A percentile compares a stretch with the other conserved stretches of the same genome.
phyloP scores from a whole-genome alignment of 2,113 vertebrate genomes.

The Coptodon bakossiorum region DNA sequence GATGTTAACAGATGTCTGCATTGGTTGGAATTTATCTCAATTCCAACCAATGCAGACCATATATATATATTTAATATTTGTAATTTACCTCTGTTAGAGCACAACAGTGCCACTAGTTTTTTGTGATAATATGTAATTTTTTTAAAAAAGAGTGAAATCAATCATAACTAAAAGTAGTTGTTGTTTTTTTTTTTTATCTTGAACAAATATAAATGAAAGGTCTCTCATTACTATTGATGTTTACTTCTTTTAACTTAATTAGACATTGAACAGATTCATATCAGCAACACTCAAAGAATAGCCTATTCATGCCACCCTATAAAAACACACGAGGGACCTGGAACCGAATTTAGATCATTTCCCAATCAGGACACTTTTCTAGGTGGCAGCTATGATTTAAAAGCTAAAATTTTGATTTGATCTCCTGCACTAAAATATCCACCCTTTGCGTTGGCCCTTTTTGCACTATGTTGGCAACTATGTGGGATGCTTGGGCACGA shows the following conservation, averaged over 20 bases:
- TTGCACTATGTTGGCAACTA: background rate
- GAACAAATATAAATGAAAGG: background rate
- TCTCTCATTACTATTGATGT: background rate
- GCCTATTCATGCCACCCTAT: background rate
- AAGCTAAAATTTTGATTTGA: background rate
- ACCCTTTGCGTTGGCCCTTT: background rate
- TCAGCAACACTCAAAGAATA: background rate
- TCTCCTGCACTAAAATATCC: background rate
- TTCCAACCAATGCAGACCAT: background rate
- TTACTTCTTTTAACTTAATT: background rate
- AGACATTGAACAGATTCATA: background rate
- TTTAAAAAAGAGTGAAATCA: background rate
- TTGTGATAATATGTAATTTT: background rate
- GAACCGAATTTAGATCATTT: background rate
- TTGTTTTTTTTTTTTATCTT: background rate
- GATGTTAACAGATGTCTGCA: background rate
- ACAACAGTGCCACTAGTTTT: background rate
- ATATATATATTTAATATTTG: background rate
- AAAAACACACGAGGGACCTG: background rate
- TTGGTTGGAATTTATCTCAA: background rate
- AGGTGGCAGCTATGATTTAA: background rate
- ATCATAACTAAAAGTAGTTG: accelerated
- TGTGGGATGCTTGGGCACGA: background rate
- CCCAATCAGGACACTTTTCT: background rate
- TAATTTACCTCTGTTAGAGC: background rate